Percentiles rank a stretch among this genome's conserved stretches.
Evolutionary conservation across 2,888 invertebrate species (phyloP).

Genomic region (Stenichneumon culpator): DNA sequence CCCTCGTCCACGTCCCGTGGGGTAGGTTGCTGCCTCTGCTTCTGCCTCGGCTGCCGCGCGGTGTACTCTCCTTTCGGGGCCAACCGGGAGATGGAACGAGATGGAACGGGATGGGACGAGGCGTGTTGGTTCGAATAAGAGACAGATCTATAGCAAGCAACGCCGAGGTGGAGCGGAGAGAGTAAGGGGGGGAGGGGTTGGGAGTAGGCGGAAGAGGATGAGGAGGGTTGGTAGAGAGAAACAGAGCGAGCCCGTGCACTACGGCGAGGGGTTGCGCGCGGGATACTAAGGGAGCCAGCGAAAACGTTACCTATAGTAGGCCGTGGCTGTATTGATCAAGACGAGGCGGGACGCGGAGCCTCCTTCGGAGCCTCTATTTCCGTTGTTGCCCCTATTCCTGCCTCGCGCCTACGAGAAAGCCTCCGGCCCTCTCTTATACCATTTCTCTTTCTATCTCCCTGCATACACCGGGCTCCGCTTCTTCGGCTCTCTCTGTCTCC

Average conservation of each 20-base stretch:
- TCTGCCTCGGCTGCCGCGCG: conserved; percentile 63
- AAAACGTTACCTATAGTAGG: conserved; percentile 83
- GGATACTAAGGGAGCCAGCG: conserved; percentile 76
- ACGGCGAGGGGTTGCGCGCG: conserved; percentile 54
- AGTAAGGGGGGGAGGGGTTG: conserved; percentile 11
- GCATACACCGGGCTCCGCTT: conserved; percentile 32
- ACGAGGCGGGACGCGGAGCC: conserved; percentile 83
- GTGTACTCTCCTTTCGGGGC: conserved; percentile 76
- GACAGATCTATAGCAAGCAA: conserved; percentile 81
- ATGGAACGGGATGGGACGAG: conserved; percentile 76
- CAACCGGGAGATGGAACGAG: conserved; percentile 67
- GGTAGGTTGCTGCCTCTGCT: conserved; percentile 77
- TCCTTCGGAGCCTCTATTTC: conserved; percentile 83
- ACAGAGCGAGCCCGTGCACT: conserved; percentile 54
- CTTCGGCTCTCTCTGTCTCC: conserved; percentile 27
- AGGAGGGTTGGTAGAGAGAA: conserved; percentile 70
- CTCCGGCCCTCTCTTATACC: conserved; percentile 62
- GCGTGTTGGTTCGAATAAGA: conserved; percentile 83
- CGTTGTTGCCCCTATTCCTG: conserved; percentile 83
- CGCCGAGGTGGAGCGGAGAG: conserved; percentile 44
- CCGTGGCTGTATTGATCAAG: conserved; percentile 85
- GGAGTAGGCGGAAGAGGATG: conserved; percentile 70
- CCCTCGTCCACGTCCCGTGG: conserved; percentile 80
- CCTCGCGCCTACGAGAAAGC: conserved; percentile 81
- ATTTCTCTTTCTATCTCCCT: conserved; percentile 60